Conservation (phyloP, 30 jellyfish, hydroid and myxozoan genomes). For the Turritopsis dohrnii region DNA sequence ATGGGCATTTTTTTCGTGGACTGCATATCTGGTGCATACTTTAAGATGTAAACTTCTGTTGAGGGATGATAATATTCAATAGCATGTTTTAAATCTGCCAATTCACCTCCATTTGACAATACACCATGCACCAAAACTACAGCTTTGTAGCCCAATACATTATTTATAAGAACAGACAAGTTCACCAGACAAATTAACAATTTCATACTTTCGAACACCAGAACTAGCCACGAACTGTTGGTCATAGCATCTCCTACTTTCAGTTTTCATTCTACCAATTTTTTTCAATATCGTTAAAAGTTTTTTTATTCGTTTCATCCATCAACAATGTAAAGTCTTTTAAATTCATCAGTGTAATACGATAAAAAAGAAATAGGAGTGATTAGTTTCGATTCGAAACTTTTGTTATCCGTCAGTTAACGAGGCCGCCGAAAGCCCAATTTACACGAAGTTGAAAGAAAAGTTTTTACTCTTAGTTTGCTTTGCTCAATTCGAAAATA, state of each 20-base stretch:
- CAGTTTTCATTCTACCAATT: neutral
- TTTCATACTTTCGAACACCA: neutral
- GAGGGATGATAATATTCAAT: constrained; percentile 60
- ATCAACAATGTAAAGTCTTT: neutral
- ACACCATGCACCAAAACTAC: constrained; percentile 74
- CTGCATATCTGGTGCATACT: constrained; percentile 32
- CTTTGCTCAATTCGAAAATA: no score
- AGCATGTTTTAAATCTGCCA: constrained; percentile 28
- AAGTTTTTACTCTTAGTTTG: no score
- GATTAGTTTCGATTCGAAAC: no score
- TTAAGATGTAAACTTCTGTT: constrained; percentile 47
- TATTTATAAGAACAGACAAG: neutral
- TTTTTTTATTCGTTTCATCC: neutral
- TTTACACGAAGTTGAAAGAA: no score
- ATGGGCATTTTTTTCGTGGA: constrained; percentile 39
- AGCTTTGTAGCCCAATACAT: constrained; percentile 41
- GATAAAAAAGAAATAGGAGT: no score
- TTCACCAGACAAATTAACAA: neutral
- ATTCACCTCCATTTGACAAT: constrained; percentile 33
- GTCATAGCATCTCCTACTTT: neutral
- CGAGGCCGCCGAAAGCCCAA: no score
- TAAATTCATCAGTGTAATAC: neutral
- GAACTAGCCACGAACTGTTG: neutral
- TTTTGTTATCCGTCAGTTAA: no score
- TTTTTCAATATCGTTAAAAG: neutral